These are phyloP conservation scores for Megalops atlanticus DNA, from an alignment of 2,113 vertebrate species.

Conservation along the genomic window DNA sequence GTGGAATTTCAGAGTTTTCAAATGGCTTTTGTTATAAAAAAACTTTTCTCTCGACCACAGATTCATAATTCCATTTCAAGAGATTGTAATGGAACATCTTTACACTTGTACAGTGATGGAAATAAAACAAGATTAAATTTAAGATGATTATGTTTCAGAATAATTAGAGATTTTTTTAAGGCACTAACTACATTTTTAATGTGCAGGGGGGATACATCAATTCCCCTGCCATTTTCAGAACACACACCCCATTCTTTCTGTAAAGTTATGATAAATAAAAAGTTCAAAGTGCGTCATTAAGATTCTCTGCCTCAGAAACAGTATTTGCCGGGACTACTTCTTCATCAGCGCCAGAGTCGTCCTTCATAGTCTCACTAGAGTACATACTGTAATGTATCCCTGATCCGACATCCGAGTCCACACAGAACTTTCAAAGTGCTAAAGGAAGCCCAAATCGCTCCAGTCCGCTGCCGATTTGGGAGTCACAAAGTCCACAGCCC, in stretches of 20 bases:
- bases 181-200: constrained; percentile 54
- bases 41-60: background rate
- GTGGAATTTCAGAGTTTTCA: background rate
- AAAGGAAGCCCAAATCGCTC: constrained; percentile 12
- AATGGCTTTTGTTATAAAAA: background rate
- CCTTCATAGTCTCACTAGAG: constrained; percentile 13
- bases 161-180: constrained; percentile 49
- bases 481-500: background rate
- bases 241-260: background rate
- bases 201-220: constrained; percentile 22
- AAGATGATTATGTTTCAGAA: constrained; percentile 22
- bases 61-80: background rate
- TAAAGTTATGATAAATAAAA: background rate
- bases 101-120: constrained; percentile 1
- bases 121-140: constrained; percentile 41
- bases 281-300: background rate
- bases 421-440: constrained; percentile 41
- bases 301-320: background rate
- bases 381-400: constrained; percentile 22
- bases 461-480: background rate
- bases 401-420: constrained; percentile 7
- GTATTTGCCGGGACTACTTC: background rate
- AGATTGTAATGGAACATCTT: constrained; percentile 18
- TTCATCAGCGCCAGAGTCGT: background rate
- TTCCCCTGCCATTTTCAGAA: constrained; percentile 9